phyloP scores from a whole-genome alignment of 2,888 invertebrate genomes.

The Melanophora roralis region DNA sequence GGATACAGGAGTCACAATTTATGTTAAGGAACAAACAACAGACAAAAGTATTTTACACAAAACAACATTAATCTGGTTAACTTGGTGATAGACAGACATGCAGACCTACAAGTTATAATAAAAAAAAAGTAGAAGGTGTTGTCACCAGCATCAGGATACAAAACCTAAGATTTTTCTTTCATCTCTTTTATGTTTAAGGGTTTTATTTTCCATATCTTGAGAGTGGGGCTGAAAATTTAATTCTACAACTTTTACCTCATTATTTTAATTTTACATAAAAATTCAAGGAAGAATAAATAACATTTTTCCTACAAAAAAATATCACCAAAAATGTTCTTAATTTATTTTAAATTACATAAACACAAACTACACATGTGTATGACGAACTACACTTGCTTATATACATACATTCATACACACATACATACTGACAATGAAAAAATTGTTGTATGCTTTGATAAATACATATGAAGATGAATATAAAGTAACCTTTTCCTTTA shows the following conservation, averaged over 20 bases:
- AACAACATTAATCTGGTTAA: conserved; percentile 58
- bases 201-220: background rate
- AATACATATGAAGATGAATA: background rate
- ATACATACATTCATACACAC: too few species aligned
- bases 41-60: conserved; percentile 41
- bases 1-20: conserved; percentile 42
- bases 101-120: background rate
- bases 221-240: conserved; percentile 16
- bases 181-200: conserved; percentile 45
- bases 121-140: conserved; percentile 35
- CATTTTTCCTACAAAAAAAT: conserved; percentile 11
- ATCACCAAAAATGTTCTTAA: conserved; percentile 47
- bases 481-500: conserved; percentile 18
- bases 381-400: conserved; percentile 57
- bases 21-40: conserved; percentile 2
- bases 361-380: conserved; percentile 61
- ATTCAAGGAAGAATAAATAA: conserved; percentile 49
- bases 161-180: conserved; percentile 16
- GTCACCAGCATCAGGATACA: conserved; percentile 33
- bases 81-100: conserved; percentile 57
- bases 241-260: conserved; percentile 49
- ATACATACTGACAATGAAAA: too few species aligned
- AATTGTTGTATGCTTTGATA: too few species aligned
- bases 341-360: conserved; percentile 56
- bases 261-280: conserved; percentile 49